phyloP scores from a whole-genome alignment of 2,113 vertebrate species.

The Microcebus griseorufus region DNA sequence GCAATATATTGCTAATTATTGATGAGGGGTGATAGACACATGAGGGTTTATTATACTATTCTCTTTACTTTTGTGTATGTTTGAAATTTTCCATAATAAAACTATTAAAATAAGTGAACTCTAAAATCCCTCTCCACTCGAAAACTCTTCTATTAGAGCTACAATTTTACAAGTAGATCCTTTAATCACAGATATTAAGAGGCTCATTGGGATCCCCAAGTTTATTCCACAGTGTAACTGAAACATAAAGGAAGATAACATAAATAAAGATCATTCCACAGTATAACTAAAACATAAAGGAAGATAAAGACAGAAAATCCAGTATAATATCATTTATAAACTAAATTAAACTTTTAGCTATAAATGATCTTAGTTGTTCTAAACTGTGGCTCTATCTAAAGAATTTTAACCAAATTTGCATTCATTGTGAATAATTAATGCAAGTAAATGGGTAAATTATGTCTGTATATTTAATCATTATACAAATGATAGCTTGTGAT shows the following conservation, averaged over 20 bases:
- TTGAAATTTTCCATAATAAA: conserved; percentile 3
- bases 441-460: not conserved
- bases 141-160: not conserved
- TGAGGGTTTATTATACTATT: not conserved
- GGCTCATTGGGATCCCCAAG: not conserved
- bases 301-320: not conserved
- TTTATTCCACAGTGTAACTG: not conserved
- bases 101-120: not conserved
- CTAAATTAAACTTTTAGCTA: not conserved
- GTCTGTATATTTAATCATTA: not conserved
- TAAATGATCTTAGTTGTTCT: not conserved
- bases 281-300: not conserved
- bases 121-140: not conserved
- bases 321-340: not conserved
- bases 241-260: no score
- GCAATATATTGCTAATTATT: not conserved
- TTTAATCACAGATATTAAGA: not conserved
- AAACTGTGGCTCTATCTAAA: not conserved
- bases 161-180: not conserved
- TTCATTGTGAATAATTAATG: conserved; percentile 34
- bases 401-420: not conserved
- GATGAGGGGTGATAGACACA: not conserved
- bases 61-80: not conserved
- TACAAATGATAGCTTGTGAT: not conserved
- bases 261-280: not conserved